A percentile compares a stretch with the other conserved stretches of the same genome.
Evolutionary conservation across 1,140 invertebrate species (phyloP).

Genomic region (Drosophila bifasciata): DNA sequence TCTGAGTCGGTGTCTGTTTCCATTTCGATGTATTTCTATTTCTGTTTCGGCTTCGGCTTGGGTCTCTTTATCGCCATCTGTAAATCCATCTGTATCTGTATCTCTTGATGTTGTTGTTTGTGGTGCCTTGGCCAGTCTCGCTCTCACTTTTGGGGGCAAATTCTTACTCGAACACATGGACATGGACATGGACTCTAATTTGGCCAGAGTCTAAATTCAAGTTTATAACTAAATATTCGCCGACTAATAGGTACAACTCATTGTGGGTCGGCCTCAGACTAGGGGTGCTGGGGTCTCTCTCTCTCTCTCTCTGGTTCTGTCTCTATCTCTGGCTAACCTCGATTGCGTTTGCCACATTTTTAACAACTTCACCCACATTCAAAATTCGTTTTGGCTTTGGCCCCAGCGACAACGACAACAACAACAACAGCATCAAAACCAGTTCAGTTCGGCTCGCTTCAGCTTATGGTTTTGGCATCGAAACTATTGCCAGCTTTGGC

Average conservation of each 20-base stretch:
- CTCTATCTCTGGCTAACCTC: conserved; percentile 49
- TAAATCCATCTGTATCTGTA: conserved; percentile 27
- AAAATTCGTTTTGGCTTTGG: conserved; percentile 79
- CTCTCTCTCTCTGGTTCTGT: conserved; percentile 13
- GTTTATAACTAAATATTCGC: conserved; percentile 78
- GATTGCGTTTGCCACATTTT: conserved; percentile 78
- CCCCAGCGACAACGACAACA: conserved; percentile 1
- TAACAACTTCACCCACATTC: conserved; percentile 81
- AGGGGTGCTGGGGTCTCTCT: conserved; percentile 5
- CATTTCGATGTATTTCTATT: no score
- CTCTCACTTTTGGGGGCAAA: conserved; percentile 32
- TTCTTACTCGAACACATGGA: conserved; percentile 7
- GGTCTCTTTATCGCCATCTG: conserved; percentile 12
- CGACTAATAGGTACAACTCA: conserved; percentile 40
- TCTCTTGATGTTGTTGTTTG: neutral
- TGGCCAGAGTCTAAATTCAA: conserved; percentile 73
- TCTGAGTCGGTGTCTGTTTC: neutral
- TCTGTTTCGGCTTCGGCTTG: no score
- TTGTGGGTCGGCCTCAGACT: neutral
- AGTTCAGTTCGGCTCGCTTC: conserved; percentile 55
- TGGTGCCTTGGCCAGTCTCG: conserved; percentile 17
- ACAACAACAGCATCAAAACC: conserved; percentile 39
- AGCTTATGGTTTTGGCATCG: conserved; percentile 37
- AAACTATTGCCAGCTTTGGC: conserved; percentile 38
- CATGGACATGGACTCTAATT: conserved; percentile 50